Base-by-base conservation (phyloP, 2,888 invertebrate species). In the Cantharis rustica region DNA sequence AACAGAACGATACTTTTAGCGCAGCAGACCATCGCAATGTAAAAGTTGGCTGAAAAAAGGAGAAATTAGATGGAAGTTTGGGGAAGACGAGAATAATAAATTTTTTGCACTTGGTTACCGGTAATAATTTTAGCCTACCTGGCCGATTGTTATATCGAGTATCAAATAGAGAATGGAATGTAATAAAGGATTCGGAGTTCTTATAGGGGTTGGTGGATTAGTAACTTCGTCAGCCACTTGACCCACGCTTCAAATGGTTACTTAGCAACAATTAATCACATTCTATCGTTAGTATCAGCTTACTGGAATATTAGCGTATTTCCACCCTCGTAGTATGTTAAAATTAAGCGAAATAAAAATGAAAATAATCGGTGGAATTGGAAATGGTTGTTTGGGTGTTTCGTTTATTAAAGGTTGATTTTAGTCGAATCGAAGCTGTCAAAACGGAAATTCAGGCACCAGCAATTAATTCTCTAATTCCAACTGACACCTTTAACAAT, bases 181-280 rank as follows among this genome's bases (percentile, higher is more conserved):
- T 83, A 84, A 84, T 84, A 83, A 83, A 82, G 76, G 76, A 75
- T 69, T 72, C 69, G 31, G 66, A 72, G 26, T 69, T 63, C 63
- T 71, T 70, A 72, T 31, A 70, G 76, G 79, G 75, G 75, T 71
- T 75, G 79, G 71, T 76, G 77, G 79, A 81, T 81, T 81, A 75
- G 80, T 79, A 79, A 79, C 79, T 79, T 71, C 79, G 79, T 76
- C 79, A 79, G 83, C 84, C 86, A 87, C 87, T 87, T 87, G 88
- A 87, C 86, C 87, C 81, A 83, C 83, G 84, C 83, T 84, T 77
- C 84, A 82, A 82, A 85, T 85, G 86, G 88, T 88, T 86, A 87
- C 88, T 86, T 87, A 86, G 88, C 88, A 88, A 88, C 88, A 86
- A 87, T 88, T 88, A 88, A 88, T 88, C 87, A 87, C 86, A 86